Conservation (phyloP, 1,140 invertebrate species). For the Drosophila pachea region DNA sequence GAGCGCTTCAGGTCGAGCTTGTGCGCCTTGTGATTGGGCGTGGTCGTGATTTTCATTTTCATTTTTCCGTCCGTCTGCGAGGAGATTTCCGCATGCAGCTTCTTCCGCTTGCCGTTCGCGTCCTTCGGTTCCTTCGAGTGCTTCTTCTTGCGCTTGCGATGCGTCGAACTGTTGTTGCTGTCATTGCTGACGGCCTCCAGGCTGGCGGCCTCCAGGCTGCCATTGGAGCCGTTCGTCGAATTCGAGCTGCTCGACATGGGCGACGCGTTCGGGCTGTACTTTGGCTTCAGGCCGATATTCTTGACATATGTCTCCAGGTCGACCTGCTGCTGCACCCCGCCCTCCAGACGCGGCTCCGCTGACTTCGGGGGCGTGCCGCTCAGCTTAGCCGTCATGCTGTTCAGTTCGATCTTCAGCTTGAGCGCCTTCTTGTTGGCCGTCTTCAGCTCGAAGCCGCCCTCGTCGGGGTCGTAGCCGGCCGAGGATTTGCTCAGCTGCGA, state of each 20-base stretch:
- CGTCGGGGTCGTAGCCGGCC: slow-evolving; percentile 44
- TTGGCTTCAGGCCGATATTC: slow-evolving; percentile 75
- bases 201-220: slow-evolving; percentile 34
- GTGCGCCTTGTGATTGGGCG: slow-evolving; percentile 53
- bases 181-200: slow-evolving; percentile 1
- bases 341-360: slow-evolving; percentile 56
- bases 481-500: slow-evolving; percentile 60
- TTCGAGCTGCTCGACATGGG: slow-evolving; percentile 67
- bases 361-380: slow-evolving; percentile 50
- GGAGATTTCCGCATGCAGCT: slow-evolving; percentile 74
- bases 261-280: slow-evolving; percentile 71
- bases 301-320: slow-evolving; percentile 77
- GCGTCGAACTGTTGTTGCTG: slow-evolving; percentile 35
- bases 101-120: slow-evolving; percentile 68
- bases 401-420: slow-evolving; percentile 61
- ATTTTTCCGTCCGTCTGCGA: slow-evolving; percentile 76
- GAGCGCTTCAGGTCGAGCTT: no score
- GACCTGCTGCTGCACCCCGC: slow-evolving; percentile 42
- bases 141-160: slow-evolving; percentile 78
- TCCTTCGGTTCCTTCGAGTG: slow-evolving; percentile 76
- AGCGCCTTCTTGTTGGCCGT: slow-evolving; percentile 64
- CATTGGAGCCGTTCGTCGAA: slow-evolving; percentile 61
- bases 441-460: slow-evolving; percentile 67
- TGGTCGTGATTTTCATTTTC: slow-evolving; percentile 75
- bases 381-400: slow-evolving; percentile 42